Evolutionary conservation across 2,888 invertebrate genomes (phyloP), one percentile per base, ranked within the genome.

Genomic region (Agrilus mali): DNA sequence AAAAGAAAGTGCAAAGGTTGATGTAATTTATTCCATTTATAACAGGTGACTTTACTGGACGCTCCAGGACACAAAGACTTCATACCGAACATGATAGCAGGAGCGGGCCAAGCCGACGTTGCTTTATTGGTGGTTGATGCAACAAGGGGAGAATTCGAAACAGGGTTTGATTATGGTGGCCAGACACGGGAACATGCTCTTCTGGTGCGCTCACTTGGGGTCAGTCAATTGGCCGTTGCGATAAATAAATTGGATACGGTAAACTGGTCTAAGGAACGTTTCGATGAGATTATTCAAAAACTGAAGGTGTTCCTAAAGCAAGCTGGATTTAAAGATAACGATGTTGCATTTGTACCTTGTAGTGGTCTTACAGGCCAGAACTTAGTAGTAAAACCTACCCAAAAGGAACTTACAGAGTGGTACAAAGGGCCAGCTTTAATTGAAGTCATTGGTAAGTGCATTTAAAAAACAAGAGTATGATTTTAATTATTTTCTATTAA

Each of bases 1-100:
- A 27, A 27, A 27, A 10, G 10, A 27, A 27, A 10, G 10, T 10
- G 27, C 27, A 27, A 27, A 22, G 34, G 14, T 33, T 13, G 12
- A 33, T 31, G 31, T 13, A 33, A 27, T 38, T 38, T 31, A 13
- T 35, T 33, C 15, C 16, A 33, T 15, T 42, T 32, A 45, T 20
- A 41, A 20, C 12, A 70, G 65, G 79, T 89, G 0, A 86, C 84
- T 0, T 69, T 99, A 37, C 70, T 99, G 44, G 98, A 99, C 74
- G 96, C 98, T 22, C 98, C 98, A 1, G 98, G 98, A 0, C 98
- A 99, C 66, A 94, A 90, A 63, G 98, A 99, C 65, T 98, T 99
- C 61, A 97, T 98, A 60, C 97, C 98, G 2, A 97, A 98, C 59
- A 98, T 99, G 97, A 98, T 99, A 53, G 89, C 88, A 12, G 97